phyloP scores from a whole-genome alignment of 2,113 vertebrate genomes.

The Hemiscyllium ocellatum region DNA sequence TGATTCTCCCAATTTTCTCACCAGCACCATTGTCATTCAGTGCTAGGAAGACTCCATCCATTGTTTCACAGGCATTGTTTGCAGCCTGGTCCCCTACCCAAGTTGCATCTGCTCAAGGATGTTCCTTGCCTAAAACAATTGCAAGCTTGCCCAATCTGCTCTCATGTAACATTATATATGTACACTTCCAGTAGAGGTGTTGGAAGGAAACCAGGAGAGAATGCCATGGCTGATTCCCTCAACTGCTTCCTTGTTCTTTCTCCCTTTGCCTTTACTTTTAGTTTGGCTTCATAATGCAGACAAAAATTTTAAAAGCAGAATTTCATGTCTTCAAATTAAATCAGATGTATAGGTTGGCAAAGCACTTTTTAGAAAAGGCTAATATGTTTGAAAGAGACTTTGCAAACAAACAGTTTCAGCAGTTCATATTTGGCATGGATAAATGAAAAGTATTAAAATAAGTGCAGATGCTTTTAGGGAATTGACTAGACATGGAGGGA shows the following conservation, averaged over 20 bases:
- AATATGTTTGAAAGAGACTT: conserved; percentile 1
- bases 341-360: background rate
- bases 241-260: background rate
- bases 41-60: too few species aligned
- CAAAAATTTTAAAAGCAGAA: background rate
- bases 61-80: background rate
- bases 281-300: background rate
- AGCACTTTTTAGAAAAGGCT: background rate
- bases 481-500: background rate
- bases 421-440: background rate
- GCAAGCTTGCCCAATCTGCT: background rate
- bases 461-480: background rate
- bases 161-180: background rate
- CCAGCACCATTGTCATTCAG: too few species aligned
- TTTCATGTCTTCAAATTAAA: background rate
- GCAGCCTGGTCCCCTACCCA: too few species aligned
- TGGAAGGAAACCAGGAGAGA: background rate
- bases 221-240: too few species aligned
- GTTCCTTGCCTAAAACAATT: background rate
- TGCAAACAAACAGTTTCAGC: background rate
- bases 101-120: background rate
- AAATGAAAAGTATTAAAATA: background rate
- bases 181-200: background rate
- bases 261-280: background rate
- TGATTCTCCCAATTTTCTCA: too few species aligned